A percentile compares a stretch with the other conserved stretches of the same genome.
Evolutionary conservation across 2,113 vertebrate species (phyloP).

Genomic region (Catharus bicknelli): DNA sequence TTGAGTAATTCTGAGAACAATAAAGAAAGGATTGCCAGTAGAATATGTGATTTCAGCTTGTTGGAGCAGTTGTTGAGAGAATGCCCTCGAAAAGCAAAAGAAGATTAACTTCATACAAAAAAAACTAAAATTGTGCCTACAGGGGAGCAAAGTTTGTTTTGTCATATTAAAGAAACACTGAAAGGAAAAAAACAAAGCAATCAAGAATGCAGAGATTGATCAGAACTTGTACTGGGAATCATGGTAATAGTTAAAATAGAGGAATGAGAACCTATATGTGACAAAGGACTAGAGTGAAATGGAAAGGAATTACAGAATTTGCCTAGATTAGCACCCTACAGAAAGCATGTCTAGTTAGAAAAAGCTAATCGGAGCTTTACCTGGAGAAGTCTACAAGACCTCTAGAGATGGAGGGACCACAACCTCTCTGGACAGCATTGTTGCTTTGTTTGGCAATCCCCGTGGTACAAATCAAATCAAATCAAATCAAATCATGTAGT

Average conservation of each 20-base stretch:
- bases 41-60: not conserved
- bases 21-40: not conserved
- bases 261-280: not conserved
- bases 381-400: not conserved
- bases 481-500: not conserved
- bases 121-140: fast-evolving
- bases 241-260: not conserved
- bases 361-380: not conserved
- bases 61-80: not conserved
- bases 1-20: not conserved
- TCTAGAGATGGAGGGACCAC: not conserved
- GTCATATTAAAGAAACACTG: not conserved
- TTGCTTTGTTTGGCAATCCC: not conserved
- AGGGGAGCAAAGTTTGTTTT: not conserved
- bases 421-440: fast-evolving
- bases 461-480: not conserved
- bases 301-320: not conserved
- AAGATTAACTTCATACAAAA: not conserved
- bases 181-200: not conserved
- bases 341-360: not conserved
- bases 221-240: not conserved
- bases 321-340: fast-evolving
- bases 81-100: not conserved
- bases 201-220: not conserved
- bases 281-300: not conserved